A percentile compares a stretch with the other conserved stretches of the same genome.
phyloP scores from a whole-genome alignment of 2,113 vertebrate species.

The Cyprinodon variegatus region DNA sequence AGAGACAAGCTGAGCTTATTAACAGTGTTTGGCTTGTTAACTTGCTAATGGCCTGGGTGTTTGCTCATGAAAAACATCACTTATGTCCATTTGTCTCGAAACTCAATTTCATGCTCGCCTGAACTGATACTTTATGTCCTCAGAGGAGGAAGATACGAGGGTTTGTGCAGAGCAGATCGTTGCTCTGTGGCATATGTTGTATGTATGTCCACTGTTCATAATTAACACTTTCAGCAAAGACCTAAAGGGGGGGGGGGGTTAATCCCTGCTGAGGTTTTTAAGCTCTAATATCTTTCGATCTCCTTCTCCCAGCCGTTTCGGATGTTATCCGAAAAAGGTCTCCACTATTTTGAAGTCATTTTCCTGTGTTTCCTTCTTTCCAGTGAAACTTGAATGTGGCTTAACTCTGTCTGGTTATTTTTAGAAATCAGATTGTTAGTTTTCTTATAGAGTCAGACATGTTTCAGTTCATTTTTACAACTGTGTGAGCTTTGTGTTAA shows the following conservation, averaged over 20 bases:
- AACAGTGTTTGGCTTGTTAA: conserved; percentile 70
- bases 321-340: too few relatives aligned
- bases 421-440: conserved; percentile 3
- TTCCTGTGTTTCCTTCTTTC: conserved; percentile 4
- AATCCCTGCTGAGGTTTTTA: not conserved
- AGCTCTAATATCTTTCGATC: not conserved
- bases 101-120: conserved; percentile 74
- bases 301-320: not conserved
- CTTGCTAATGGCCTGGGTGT: conserved; percentile 68
- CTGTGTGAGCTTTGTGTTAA: not conserved
- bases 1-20: conserved; percentile 46
- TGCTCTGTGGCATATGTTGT: conserved; percentile 4
- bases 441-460: conserved; percentile 1
- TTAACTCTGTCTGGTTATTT: conserved; percentile 11
- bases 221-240: conserved; percentile 1
- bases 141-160: conserved; percentile 25
- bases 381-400: not conserved
- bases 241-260: not conserved
- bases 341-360: not conserved
- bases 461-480: not conserved
- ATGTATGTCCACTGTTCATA: conserved; percentile 5
- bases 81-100: conserved; percentile 63
- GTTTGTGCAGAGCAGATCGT: conserved; percentile 23
- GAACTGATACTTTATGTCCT: conserved; percentile 61
- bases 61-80: conserved; percentile 69